Base-by-base conservation (phyloP, 2,888 invertebrate genomes). In the Drosophila birchii region DNA sequence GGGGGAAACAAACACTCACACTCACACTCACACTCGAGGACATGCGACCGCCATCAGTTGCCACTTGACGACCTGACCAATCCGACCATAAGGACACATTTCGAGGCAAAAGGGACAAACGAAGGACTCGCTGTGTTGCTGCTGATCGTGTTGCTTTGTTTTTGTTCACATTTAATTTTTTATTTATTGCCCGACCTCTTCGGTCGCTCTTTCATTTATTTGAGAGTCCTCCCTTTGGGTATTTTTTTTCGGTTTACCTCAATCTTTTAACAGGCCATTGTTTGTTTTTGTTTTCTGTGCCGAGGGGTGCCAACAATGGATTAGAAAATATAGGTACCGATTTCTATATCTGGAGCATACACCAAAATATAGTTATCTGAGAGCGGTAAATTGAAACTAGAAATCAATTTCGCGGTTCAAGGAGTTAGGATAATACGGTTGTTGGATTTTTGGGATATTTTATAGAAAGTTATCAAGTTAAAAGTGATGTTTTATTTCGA, bases 121-220 rank as follows among this genome's bases (percentile, higher is more conserved):
- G 61, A 55, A 81, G 72, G 86, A 75, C 78, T 49, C 34, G 34
- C 45, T 12, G 18, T 59, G 58, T 49, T 18, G 34, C 18, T 60
- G 72, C 69, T 59, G 67, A 68, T 70, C 53, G 62, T 68, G 70
- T 72, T 70, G 61, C 80, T 74, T 87, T 83, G 83, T 87, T 85
- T 73, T 75, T 85, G 87, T 81, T 67, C 85, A 83, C 80, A 85
- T 78, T 84, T 87, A 78, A 81, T 79, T 68, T 76, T 60, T 80
- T 78, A 84, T 88, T 84, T 88, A 88, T 88, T 74, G 69, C 78
- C 66, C 58, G 18, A 60, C 69, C 49, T 58, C 70, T 70, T 60
- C 49, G 64, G 64, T 12, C 34, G 63, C 29, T 34, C 45, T 59
- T 71, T 70, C 53, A 43, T 75, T 62, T 60, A 64, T 63, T 23